Base-by-base conservation (phyloP, 2,113 vertebrate genomes). In the Podocnemis expansa region DNA sequence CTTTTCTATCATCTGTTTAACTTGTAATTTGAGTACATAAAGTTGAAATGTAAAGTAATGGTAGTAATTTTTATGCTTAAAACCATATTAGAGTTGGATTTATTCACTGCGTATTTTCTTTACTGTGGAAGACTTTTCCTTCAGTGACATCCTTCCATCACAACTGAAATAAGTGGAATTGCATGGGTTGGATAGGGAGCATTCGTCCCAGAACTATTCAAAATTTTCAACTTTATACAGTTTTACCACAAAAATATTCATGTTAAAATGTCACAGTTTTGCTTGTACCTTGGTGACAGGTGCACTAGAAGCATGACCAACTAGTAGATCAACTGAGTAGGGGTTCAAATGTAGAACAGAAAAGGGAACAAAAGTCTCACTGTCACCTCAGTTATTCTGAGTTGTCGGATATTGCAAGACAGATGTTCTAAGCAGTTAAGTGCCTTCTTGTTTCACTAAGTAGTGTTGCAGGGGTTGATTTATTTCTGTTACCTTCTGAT, bases 11-110 rank as follows among this genome's bases (percentile, higher is more conserved):
- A 79, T 6, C 45, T 84, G 80, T 93, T 94, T 90, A 73, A 63
- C 90, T 89, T 89, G 78, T 91, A 97, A 95, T 95, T 88, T 34
- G 85, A 73, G 41, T 54, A 80, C 31, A 70, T 60, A 16, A 90
- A 86, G 6, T 0, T 4, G 85, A 75, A 95, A 52, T 52, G 13
- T 52, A 52, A 89, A 88, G 25, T 2, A 79, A 78, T 43, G 5
- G 86, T 82, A 60, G 52, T 43, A 25, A 31, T 43, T 75, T 43
- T 43, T 75, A 10, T 25, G 19, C 24, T 75, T 75, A 43, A 75
- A 75, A 75, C 38, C 24, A 41, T 13, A 75, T 12, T 47, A n/a
- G 31, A 88, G 84, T 82, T 87, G 83, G n/a, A 89, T 67, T 67
- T 67, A 34, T 49, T 91, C 8, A 17, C 52, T 49, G 63, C 87